Conservation (phyloP, 2,113 vertebrate genomes). For the Caranx melampygus region DNA sequence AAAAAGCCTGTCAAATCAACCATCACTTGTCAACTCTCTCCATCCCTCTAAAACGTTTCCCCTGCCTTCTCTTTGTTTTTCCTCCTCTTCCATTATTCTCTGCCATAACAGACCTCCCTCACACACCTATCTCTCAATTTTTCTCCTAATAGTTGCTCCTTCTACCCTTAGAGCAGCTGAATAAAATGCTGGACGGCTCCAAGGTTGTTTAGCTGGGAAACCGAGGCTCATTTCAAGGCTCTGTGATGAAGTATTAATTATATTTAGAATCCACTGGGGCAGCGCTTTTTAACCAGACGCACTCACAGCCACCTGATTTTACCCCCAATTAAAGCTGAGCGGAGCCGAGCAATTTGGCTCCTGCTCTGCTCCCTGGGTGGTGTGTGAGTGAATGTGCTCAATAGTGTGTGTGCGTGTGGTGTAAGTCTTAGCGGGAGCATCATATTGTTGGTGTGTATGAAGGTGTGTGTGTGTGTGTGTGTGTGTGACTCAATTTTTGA, state of each 20-base stretch:
- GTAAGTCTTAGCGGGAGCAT: slow-evolving; percentile 7
- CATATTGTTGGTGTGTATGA: slow-evolving; percentile 15
- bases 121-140: not conserved
- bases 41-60: not conserved
- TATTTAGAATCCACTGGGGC: slow-evolving; percentile 62
- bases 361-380: slow-evolving; percentile 35
- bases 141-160: not conserved
- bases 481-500: slow-evolving; percentile 40
- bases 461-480: slow-evolving; percentile 43
- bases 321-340: slow-evolving; percentile 75
- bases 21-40: slow-evolving; percentile 1
- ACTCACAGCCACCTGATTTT: slow-evolving; percentile 68
- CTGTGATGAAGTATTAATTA: slow-evolving; percentile 79
- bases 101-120: not conserved
- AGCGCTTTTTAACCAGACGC: slow-evolving; percentile 60
- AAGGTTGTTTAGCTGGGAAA: slow-evolving; percentile 53
- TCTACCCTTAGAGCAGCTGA: not conserved
- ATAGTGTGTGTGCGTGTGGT: not conserved
- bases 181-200: slow-evolving; percentile 36
- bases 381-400: slow-evolving; percentile 20
- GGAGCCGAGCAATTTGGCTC: slow-evolving; percentile 47
- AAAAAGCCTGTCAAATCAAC: not conserved
- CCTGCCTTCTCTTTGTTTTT: not conserved
- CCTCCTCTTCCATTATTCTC: not conserved
- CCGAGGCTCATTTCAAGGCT: slow-evolving; percentile 68